Conservation (phyloP, 1,140 invertebrate genomes). For the Habropoda laboriosa region DNA sequence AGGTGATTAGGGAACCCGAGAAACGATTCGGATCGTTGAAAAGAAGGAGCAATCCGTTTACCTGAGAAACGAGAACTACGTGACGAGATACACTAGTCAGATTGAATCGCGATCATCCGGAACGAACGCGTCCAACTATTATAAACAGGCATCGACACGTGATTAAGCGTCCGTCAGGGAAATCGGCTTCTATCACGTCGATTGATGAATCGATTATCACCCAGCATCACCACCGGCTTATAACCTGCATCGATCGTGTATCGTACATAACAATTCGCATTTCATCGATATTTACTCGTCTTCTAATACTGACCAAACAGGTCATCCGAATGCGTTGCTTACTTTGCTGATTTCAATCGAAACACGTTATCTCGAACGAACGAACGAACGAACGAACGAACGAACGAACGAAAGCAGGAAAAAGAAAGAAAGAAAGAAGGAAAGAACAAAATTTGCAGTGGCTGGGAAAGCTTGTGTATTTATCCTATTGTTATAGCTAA, state of each 20-base stretch:
- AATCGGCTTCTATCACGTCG: too few species aligned
- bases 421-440: constrained; percentile 40
- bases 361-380: neutral
- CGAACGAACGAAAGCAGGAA: constrained; percentile 72
- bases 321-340: too few species aligned
- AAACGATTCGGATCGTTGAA: constrained; percentile 86
- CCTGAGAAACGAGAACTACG: constrained; percentile 74
- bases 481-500: constrained; percentile 78
- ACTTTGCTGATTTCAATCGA: too few species aligned
- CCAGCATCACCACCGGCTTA: too few species aligned
- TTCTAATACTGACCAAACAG: too few species aligned
- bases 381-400: constrained; percentile 56
- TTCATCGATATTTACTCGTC: neutral
- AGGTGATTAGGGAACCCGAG: constrained; percentile 85
- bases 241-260: too few species aligned
- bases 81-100: neutral
- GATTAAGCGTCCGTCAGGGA: too few species aligned
- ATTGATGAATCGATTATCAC: too few species aligned
- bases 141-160: too few species aligned
- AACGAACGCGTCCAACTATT: too few species aligned
- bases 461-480: constrained; percentile 69
- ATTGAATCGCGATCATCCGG: too few species aligned
- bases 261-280: neutral
- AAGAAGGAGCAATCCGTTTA: constrained; percentile 86
- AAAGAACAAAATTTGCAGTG: neutral